These are phyloP conservation scores for Oncorhynchus kisutch DNA, from an alignment of 2,113 vertebrate species.

Conservation along the genomic window DNA sequence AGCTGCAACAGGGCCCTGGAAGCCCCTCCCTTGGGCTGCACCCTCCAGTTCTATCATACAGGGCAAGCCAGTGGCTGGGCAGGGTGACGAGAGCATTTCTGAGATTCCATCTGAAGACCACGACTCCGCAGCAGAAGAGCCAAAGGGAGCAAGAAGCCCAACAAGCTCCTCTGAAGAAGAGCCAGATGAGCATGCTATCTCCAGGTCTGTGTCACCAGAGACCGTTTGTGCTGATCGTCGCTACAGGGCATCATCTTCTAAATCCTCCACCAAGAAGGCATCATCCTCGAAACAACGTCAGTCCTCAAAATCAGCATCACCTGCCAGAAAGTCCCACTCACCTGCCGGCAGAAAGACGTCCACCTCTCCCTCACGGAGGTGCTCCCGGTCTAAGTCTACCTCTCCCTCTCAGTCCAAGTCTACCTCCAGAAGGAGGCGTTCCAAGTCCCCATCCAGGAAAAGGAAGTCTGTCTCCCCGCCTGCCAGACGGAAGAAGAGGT, in stretches of 20 bases:
- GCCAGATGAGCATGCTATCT: neutral
- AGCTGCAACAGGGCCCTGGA: conserved; percentile 51
- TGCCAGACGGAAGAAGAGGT: conserved; percentile 45
- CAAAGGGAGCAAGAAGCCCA: neutral
- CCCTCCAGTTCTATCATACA: conserved; percentile 12
- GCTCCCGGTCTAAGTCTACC: conserved; percentile 2
- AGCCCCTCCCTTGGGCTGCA: conserved; percentile 44
- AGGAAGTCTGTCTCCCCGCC: neutral
- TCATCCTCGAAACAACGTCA: conserved; percentile 4
- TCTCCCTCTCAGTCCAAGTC: conserved; percentile 59
- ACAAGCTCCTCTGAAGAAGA: conserved; percentile 28
- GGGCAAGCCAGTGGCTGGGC: neutral
- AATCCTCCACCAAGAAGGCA: neutral
- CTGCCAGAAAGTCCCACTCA: conserved; percentile 56
- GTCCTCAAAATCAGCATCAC: conserved; percentile 55
- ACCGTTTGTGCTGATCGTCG: neutral
- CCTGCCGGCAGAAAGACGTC: conserved; percentile 61
- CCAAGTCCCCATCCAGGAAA: neutral
- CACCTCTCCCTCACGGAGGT: conserved; percentile 61
- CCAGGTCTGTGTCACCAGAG: neutral
- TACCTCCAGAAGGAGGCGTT: conserved; percentile 49
- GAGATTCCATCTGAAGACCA: neutral
- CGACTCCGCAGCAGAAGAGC: conserved; percentile 22
- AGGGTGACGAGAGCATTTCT: neutral
- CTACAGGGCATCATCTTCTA: neutral